phyloP scores from a whole-genome alignment of 1,140 invertebrate genomes.

The Anastrepha ludens region DNA sequence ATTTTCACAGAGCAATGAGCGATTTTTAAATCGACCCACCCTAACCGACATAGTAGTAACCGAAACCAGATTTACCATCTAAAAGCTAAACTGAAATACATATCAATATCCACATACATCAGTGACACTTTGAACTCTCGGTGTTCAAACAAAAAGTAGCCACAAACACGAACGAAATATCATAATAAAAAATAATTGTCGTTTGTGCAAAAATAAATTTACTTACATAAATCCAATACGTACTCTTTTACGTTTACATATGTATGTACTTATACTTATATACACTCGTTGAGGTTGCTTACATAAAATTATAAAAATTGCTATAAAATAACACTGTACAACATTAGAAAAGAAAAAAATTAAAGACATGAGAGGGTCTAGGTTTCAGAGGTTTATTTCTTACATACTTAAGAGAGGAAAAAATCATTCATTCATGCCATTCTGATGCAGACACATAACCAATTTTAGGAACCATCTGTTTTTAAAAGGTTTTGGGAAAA shows the following conservation, averaged over 20 bases:
- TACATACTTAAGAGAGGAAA: not conserved
- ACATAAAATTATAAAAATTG: not conserved
- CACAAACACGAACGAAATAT: not conserved
- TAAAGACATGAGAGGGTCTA: too few relatives aligned
- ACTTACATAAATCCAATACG: too few relatives aligned
- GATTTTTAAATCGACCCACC: too few relatives aligned
- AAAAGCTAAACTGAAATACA: too few relatives aligned
- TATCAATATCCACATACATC: not conserved
- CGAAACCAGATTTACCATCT: too few relatives aligned
- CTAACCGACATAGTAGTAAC: too few relatives aligned
- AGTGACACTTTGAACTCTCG: slow-evolving; percentile 18
- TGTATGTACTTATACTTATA: not conserved
- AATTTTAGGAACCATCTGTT: too few relatives aligned
- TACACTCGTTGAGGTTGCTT: not conserved
- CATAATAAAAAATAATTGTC: not conserved
- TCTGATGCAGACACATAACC: too few relatives aligned
- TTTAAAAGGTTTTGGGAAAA: too few relatives aligned
- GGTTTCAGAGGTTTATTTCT: not conserved
- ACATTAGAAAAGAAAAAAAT: slow-evolving; percentile 14
- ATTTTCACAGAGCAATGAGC: too few relatives aligned
- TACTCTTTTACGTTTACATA: not conserved
- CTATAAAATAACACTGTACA: not conserved
- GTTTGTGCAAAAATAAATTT: slow-evolving; percentile 10
- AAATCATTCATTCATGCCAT: too few relatives aligned
- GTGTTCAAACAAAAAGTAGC: slow-evolving; percentile 4